phyloP scores from a whole-genome alignment of 1,140 invertebrate genomes.

The Andricus grossulariae region DNA sequence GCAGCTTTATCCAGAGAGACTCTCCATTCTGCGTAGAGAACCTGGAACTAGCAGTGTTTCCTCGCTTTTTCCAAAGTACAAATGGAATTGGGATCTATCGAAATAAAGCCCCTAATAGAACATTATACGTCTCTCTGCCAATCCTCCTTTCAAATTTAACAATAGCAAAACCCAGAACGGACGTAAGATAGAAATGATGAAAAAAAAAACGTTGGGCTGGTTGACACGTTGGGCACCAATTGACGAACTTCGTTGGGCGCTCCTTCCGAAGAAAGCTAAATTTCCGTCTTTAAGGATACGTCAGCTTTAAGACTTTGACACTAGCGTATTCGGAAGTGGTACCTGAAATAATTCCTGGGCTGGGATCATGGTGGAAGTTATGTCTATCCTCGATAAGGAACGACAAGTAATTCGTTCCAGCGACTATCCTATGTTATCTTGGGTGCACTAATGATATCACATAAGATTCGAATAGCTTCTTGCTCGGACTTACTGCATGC shows the following conservation, averaged over 20 bases:
- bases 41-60: neutral
- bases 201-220: no score
- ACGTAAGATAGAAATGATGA: no score
- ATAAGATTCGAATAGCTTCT: slow-evolving; percentile 39
- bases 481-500: slow-evolving; percentile 2
- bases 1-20: slow-evolving; percentile 31
- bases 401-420: slow-evolving; percentile 40
- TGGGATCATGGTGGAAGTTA: slow-evolving; percentile 41
- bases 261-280: neutral
- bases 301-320: neutral
- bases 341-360: slow-evolving; percentile 30
- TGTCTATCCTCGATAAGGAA: slow-evolving; percentile 46
- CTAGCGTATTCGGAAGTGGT: neutral
- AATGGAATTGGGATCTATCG: neutral
- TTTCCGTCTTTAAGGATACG: neutral
- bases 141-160: neutral
- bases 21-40: neutral
- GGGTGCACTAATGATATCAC: slow-evolving; percentile 37
- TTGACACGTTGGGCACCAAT: no score
- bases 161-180: neutral
- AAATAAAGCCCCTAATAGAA: neutral
- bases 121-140: neutral
- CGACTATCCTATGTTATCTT: slow-evolving; percentile 43
- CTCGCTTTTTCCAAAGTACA: slow-evolving; percentile 1
- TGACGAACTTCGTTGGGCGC: no score